Evolutionary conservation across 2,113 vertebrate genomes (phyloP), one percentile per base, ranked within the genome.

Genomic region (Neoarius graeffei): DNA sequence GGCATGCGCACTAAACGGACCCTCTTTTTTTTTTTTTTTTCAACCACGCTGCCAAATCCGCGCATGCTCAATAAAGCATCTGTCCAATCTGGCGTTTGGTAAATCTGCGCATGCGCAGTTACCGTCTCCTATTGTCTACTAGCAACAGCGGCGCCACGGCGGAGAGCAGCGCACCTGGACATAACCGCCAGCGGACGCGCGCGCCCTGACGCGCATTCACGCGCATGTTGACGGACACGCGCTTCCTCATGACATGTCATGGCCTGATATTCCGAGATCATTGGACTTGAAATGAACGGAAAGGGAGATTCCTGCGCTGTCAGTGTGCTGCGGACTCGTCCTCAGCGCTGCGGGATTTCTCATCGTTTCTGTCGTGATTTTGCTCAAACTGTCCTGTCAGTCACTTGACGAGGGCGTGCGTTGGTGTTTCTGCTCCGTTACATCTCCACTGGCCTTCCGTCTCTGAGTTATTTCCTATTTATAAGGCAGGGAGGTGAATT

Each of bases 11-110:
- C 2, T 27, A 27, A 79, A 15, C 1, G 11, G 13, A 27, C 25
- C n/a, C 14, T 25, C 25, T 25, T 64, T 66, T 60, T 5, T 60
- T 60, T 20, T 60, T 23, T 20, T 10, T 73, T 98, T 82, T 27
- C 52, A 89, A 91, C 88, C 92, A 88, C 86, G 13, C 92, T 88
- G 92, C 69, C 90, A 20, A 90, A 92, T 93, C 93, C 88, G 94
- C 94, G 94, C 84, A 86, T 95, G 94, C 95, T 94, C 95, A 95
- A 92, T 94, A 90, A 85, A 91, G 82, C 88, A 88, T 93, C 94
- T 20, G 82, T 52, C 7, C 50, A 69, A 69, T 30, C 83, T 69
- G 48, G 62, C 15, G 25, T 23, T 56, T 56, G 66, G 62, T 20
- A 56, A 89, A 92, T 93, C 93, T 88, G 94, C 94, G 94, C 84